Evolutionary conservation across 2,113 vertebrate genomes (phyloP).

Genomic region (Clarias batrachus): DNA sequence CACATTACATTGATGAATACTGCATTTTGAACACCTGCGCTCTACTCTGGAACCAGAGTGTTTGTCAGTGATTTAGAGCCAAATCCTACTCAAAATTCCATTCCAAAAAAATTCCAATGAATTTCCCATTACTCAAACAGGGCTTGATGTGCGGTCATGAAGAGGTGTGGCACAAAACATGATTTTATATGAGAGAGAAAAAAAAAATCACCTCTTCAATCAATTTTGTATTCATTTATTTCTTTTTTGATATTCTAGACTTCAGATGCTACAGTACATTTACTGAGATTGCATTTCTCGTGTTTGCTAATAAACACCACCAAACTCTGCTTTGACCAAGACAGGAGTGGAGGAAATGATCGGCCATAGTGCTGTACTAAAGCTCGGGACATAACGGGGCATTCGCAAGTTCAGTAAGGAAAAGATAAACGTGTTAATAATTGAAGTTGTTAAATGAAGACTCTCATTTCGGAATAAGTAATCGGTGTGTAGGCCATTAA

Average conservation of each 20-base stretch:
- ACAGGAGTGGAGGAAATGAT: neutral
- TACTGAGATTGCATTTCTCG: neutral
- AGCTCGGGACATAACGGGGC: neutral
- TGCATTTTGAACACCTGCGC: constrained; percentile 9
- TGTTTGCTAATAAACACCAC: neutral
- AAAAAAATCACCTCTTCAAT: no score
- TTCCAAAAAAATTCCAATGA: no score
- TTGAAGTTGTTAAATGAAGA: constrained; percentile 4
- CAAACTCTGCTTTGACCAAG: neutral
- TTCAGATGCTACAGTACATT: neutral
- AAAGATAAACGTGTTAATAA: constrained; percentile 1
- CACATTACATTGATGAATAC: neutral
- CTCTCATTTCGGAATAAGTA: constrained; percentile 3
- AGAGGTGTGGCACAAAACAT: neutral
- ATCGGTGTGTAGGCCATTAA: constrained; percentile 1
- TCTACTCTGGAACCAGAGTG: neutral
- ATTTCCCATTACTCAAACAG: neutral
- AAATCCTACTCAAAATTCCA: neutral
- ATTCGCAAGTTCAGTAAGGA: neutral
- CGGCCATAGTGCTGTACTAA: neutral
- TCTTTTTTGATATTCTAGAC: neutral
- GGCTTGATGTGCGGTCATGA: neutral
- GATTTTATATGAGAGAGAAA: neutral
- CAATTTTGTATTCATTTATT: no score
- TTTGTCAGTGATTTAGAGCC: neutral